Conservation (phyloP, 92 coral and sea anemone genomes). For the Phenganax marumi region DNA sequence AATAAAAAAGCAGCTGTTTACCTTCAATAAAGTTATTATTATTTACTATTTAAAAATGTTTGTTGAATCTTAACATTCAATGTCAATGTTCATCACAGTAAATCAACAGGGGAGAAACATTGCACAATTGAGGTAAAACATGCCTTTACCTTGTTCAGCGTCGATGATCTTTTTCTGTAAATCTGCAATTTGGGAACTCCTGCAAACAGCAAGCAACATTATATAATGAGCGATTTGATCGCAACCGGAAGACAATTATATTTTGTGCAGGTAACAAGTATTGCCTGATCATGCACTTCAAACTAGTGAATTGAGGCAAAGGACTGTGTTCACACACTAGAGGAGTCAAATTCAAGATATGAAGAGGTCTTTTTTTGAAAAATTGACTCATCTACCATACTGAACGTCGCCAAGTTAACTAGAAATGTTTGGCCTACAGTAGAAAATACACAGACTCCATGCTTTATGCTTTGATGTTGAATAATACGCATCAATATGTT, state of each 20-base stretch:
- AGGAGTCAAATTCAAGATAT: no score
- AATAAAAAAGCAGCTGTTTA: neutral
- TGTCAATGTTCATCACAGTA: neutral
- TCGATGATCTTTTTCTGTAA: slow-evolving; percentile 81
- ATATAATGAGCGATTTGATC: neutral
- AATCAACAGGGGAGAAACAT: neutral
- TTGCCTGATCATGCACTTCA: no score
- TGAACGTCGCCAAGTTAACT: no score
- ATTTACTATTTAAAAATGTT: neutral
- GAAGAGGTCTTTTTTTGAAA: neutral
- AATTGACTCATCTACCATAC: neutral
- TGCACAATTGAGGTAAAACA: neutral
- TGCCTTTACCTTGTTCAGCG: slow-evolving; percentile 74
- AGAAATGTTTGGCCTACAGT: no score
- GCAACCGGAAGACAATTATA: neutral
- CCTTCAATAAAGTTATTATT: neutral
- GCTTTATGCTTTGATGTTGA: no score
- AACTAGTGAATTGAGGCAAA: no score
- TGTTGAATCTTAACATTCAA: neutral
- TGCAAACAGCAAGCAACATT: slow-evolving; percentile 12
- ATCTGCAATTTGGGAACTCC: slow-evolving; percentile 77
- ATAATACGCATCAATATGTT: no score
- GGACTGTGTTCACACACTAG: no score
- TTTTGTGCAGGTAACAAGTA: no score
- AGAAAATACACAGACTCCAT: no score